A percentile compares a stretch with the other conserved stretches of the same genome.
Conservation (phyloP, 2,113 vertebrate genomes). For the Spermophilus dauricus region DNA sequence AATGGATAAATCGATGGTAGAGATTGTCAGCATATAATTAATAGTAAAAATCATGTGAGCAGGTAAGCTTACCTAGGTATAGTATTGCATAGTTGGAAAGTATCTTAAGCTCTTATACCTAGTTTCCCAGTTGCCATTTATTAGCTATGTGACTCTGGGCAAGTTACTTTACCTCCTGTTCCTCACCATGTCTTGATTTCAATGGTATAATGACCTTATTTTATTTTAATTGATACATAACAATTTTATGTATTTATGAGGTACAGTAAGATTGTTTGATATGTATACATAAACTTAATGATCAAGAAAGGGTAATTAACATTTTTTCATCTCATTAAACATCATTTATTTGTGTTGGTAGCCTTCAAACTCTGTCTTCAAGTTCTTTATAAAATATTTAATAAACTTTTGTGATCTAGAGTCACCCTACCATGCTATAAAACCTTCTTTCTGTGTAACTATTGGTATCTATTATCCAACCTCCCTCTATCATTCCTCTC, state of each 20-base stretch:
- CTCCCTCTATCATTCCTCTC: not conserved
- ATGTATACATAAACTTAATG: not conserved
- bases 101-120: not conserved
- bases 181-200: not conserved
- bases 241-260: not conserved
- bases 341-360: not conserved
- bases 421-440: no score
- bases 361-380: not conserved
- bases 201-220: not conserved
- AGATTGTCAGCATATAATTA: slow-evolving; percentile 6
- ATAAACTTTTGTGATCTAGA: not conserved
- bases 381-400: not conserved
- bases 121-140: not conserved
- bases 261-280: not conserved
- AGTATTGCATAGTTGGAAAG: not conserved
- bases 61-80: not conserved
- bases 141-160: not conserved
- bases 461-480: not conserved
- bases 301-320: not conserved
- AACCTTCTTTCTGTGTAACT: not conserved
- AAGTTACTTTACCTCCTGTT: slow-evolving; percentile 30
- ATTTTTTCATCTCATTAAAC: not conserved
- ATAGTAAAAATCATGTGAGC: not conserved
- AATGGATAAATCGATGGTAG: not conserved
- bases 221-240: not conserved